Evolutionary conservation across 2,113 vertebrate species (phyloP), one percentile per base, ranked within the genome.

Genomic region (Festucalex cinctus): DNA sequence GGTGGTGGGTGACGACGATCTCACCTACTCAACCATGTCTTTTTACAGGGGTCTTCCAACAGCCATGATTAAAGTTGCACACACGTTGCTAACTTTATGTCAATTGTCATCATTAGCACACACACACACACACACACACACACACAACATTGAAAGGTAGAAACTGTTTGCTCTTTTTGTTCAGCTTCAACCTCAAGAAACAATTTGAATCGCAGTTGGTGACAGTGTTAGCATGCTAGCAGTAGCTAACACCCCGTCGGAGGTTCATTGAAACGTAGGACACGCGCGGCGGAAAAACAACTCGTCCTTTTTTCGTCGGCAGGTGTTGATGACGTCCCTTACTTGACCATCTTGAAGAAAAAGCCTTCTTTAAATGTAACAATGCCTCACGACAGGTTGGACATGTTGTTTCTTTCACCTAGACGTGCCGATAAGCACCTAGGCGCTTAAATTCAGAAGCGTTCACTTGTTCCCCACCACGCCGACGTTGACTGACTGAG

Each of bases 401-500:
- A 53, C 56, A 70, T 66, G 44, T 57, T 70, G 0, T 0, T 0
- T 0, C 0, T 36, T 16, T 9, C 0, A 6, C 5, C 58, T 3
- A 4, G 19, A 20, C 36, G 32, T 60, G 20, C n/a, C 35, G 1
- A 24, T 19, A 4, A 14, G 16, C 32, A 36, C 36, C 32, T 7
- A 19, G 1, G 26, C 16, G 32, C 19, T 20, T 20, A 9, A 37
- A 5, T 24, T 6, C n/a, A 22, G 36, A 20, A 0, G 20, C 19
- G 3, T 41, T 22, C 12, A 2, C 36, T 22, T 36, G 9, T 20
- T 20, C 57, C 4, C 20, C 36, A 7, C 36, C 36, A 17, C 0
- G 20, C 5, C 16, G 20, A 39, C 4, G 19, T 12, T 13, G 57
- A 4, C 0, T 0, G 3, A 0, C 0, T 0, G 0, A 0, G 0